Evolutionary conservation across 2,113 vertebrate genomes (phyloP).

Genomic region (Tupaia chinensis): DNA sequence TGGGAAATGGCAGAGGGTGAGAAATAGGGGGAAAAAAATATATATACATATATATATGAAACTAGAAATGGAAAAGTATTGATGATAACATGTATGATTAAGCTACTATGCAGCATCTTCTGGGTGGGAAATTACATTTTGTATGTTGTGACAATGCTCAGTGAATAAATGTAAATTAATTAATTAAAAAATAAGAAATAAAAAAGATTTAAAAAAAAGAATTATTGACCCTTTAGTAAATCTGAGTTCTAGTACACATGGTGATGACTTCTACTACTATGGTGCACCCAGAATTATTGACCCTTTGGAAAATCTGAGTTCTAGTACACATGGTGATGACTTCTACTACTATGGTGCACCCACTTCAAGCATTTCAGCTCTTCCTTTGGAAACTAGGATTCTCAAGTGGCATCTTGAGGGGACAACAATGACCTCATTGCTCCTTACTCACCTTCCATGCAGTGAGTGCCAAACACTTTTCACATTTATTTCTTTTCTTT

Average conservation of each 20-base stretch:
- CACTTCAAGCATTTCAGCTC: slow-evolving; percentile 29
- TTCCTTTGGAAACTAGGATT: slow-evolving; percentile 23
- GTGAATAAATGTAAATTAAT: too few species aligned
- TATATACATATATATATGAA: too few species aligned
- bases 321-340: background rate
- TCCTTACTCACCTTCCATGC: background rate
- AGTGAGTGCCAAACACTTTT: slow-evolving; percentile 1
- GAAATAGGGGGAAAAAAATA: too few species aligned
- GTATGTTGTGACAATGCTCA: too few species aligned
- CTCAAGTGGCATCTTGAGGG: background rate
- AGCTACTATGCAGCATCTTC: too few species aligned
- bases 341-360: background rate
- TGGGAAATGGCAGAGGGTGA: too few species aligned
- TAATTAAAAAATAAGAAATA: too few species aligned
- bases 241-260: background rate
- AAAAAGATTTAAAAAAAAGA: too few species aligned
- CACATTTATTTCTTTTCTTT: background rate
- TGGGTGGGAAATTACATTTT: too few species aligned
- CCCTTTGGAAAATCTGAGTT: background rate
- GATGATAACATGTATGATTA: too few species aligned
- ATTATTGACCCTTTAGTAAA: background rate
- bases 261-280: background rate
- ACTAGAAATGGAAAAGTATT: too few species aligned
- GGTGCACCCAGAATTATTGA: background rate
- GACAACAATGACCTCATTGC: background rate